Base-by-base conservation (phyloP, 2,888 invertebrate species). In the Oxycera nigricornis region DNA sequence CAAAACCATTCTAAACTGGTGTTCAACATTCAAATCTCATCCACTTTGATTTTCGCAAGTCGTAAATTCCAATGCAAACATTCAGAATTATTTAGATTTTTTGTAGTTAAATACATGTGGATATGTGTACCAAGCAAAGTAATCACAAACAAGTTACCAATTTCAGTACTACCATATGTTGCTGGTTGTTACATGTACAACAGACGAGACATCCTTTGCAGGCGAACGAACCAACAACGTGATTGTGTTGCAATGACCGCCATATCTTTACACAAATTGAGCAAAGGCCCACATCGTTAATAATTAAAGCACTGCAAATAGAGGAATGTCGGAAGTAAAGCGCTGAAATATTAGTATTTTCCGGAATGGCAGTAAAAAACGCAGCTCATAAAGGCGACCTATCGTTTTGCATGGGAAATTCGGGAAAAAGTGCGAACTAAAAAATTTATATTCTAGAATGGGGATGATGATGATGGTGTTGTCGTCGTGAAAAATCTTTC, bases 231-330 rank as follows among this genome's bases (percentile, higher is more conserved):
- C n/a, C n/a, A n/a, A n/a, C n/a, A n/a, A n/a, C n/a, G n/a, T n/a
- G n/a, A 24, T 55, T 55, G 55, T 24, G 1, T n/a, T 24, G 55
- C 9, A 24, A 55, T 55, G 55, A 14, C 7, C 24, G 24, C 55
- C 14, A 55, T 55, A 55, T 24, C 55, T 55, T 55, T 24, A 24
- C 55, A 55, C 55, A 55, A 55, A 24, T 55, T 55, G 55, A 14
- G 55, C 20, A 24, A n/a, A 26, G 55, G 55, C 24, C 24, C 24
- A 17, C 24, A 24, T 55, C 55, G 55, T 24, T 55, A 55, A 55
- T 55, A 55, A 55, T 55, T 55, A 55, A 55, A 55, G 55, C 55
- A 24, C 9, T 55, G 55, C 24, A 55, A 55, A 55, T 55, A 55
- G 55, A 55, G 55, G 24, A 22, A 55, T 55, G 55, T 20, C 55